Percentiles rank a stretch among this genome's conserved stretches.
Evolutionary conservation across 2,113 vertebrate genomes (phyloP).

Genomic region (Sterna hirundo): DNA sequence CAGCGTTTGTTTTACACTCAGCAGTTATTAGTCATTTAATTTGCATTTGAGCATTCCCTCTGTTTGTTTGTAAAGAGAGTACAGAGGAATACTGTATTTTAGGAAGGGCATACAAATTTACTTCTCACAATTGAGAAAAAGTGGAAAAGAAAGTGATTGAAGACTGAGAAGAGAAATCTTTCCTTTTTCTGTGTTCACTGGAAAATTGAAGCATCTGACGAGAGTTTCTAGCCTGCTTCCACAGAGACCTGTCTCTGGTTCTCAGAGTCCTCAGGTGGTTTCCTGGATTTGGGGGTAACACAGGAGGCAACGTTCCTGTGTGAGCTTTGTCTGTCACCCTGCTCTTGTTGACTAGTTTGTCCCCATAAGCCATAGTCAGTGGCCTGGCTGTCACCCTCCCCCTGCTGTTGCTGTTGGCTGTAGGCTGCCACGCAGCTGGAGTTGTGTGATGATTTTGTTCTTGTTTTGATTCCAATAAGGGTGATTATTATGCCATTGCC

Average conservation of each 20-base stretch:
- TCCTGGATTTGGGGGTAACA: neutral
- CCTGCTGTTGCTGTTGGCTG: neutral
- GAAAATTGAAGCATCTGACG: neutral
- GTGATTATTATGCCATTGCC: neutral
- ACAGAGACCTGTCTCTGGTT: neutral
- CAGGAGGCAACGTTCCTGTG: accelerated
- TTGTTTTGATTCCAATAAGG: neutral
- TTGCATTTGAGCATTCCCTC: neutral
- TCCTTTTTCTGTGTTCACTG: neutral
- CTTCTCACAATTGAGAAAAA: neutral
- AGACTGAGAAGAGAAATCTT: neutral
- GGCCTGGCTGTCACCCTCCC: neutral
- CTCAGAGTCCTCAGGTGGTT: neutral
- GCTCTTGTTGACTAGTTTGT: neutral
- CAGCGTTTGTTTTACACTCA: neutral
- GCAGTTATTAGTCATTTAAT: neutral
- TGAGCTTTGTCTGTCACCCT: neutral
- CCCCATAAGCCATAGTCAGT: neutral
- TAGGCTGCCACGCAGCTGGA: neutral
- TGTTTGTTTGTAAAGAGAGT: neutral
- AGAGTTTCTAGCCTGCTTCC: neutral
- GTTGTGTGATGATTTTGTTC: neutral
- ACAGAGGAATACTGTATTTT: neutral
- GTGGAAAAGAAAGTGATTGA: neutral
- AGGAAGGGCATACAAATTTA: neutral